phyloP scores from a whole-genome alignment of 2,797 vertebrate species.

The Tokudaia tokunoshimensis region DNA sequence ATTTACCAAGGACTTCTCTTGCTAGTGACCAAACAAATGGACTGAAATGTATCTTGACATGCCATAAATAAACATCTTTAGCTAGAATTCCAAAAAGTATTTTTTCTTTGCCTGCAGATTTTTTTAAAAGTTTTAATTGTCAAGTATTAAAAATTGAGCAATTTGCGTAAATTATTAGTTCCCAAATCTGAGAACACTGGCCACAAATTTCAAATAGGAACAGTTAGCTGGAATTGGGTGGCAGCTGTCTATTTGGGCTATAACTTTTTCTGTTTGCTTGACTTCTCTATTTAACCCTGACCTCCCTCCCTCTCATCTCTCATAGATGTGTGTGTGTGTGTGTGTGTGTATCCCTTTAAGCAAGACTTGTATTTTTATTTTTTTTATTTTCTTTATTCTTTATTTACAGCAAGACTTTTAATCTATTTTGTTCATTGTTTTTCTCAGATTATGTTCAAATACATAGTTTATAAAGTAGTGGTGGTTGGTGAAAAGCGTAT shows the following conservation, averaged over 20 bases:
- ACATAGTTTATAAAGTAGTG: conserved; percentile 16
- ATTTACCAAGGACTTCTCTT: background rate
- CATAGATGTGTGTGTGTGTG: background rate
- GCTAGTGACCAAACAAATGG: background rate
- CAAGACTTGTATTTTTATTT: background rate
- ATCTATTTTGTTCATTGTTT: conserved; percentile 1
- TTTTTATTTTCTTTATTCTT: no score
- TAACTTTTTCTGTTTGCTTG: background rate
- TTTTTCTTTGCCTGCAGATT: conserved; percentile 8
- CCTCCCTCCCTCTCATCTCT: background rate
- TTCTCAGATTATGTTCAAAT: background rate
- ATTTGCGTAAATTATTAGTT: conserved; percentile 25
- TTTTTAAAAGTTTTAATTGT: conserved; percentile 38
- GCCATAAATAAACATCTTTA: background rate
- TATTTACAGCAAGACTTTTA: background rate
- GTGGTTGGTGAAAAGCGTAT: background rate
- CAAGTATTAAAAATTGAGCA: conserved; percentile 33
- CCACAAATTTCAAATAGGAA: background rate
- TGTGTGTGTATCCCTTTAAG: background rate
- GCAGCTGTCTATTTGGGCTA: background rate
- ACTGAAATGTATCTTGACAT: background rate
- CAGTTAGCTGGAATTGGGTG: background rate
- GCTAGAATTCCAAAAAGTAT: conserved; percentile 6
- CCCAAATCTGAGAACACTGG: background rate
- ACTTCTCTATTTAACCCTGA: background rate